Evolutionary conservation across 2,797 vertebrate genomes (phyloP).

Genomic region (Pseudochirops corinnae): DNA sequence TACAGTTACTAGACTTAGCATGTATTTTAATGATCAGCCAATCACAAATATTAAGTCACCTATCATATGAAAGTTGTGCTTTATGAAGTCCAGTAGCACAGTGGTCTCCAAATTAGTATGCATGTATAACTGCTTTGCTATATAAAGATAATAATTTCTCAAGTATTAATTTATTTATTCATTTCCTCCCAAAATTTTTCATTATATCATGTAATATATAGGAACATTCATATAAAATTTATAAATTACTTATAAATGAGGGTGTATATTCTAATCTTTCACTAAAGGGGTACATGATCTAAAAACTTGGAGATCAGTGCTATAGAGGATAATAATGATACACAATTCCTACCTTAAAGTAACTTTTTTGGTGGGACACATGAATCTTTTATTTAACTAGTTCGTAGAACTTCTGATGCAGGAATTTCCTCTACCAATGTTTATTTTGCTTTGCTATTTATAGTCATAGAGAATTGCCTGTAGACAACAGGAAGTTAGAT

Average conservation of each 20-base stretch:
- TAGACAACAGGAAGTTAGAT: not conserved
- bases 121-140: too few relatives aligned
- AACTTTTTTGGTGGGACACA: not conserved
- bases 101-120: too few relatives aligned
- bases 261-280: not conserved
- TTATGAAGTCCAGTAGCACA: too few relatives aligned
- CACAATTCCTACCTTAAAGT: not conserved
- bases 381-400: not conserved
- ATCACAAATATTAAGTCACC: too few relatives aligned
- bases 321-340: not conserved
- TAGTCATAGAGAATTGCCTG: not conserved
- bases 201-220: not conserved
- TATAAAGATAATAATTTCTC: not conserved
- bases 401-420: not conserved
- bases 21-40: too few relatives aligned
- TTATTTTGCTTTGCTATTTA: not conserved
- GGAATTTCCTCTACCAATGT: not conserved
- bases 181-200: not conserved
- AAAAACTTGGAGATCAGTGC: not conserved
- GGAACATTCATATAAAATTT: not conserved
- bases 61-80: too few relatives aligned
- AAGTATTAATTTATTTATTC: not conserved
- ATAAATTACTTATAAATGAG: not conserved
- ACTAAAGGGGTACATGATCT: not conserved
- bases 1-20: too few relatives aligned